These are phyloP conservation scores for Gastracanthus pulcherrimus DNA, from an alignment of 2,888 invertebrate genomes.

Conservation along the genomic window DNA sequence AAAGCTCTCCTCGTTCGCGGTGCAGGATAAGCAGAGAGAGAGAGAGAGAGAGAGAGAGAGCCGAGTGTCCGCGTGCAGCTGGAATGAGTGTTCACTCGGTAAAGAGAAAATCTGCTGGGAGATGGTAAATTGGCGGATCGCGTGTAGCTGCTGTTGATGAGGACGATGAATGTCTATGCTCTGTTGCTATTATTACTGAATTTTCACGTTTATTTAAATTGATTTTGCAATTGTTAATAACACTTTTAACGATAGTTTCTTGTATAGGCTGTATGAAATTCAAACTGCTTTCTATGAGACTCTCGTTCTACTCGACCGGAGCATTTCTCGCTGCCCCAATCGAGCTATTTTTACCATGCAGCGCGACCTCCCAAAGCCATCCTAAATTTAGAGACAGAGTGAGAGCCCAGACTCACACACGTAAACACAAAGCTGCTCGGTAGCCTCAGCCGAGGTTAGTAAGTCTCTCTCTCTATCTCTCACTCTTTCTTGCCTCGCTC, in stretches of 20 bases:
- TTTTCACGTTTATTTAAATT: background rate
- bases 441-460: background rate
- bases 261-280: background rate
- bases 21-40: background rate
- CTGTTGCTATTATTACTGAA: background rate
- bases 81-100: background rate
- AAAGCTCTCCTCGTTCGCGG: background rate
- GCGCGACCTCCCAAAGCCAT: background rate
- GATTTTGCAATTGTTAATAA: background rate
- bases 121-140: background rate
- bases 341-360: background rate
- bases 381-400: background rate
- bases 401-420: background rate
- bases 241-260: too few species aligned
- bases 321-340: background rate
- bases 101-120: background rate
- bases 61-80: background rate
- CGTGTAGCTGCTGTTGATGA: background rate
- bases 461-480: too few species aligned
- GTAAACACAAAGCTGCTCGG: background rate
- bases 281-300: background rate
- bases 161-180: background rate
- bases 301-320: background rate
- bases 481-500: background rate
- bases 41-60: too few species aligned